Evolutionary conservation across 2,797 vertebrate genomes (phyloP).

Genomic region (Propithecus deckenii): DNA sequence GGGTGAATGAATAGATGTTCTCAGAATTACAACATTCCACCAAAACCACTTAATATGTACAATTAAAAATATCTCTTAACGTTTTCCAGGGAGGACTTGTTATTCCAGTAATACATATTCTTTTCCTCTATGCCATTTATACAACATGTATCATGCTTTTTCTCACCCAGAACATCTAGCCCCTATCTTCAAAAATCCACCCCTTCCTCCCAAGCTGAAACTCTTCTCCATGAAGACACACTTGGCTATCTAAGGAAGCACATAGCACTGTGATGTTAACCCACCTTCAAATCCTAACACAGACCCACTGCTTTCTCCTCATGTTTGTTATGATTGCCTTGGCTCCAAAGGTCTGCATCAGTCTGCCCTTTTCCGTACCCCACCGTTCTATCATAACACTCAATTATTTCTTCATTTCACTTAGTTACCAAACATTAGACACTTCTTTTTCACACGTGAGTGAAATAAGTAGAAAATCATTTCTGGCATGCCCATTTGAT

Average conservation of each 20-base stretch:
- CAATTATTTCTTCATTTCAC: background rate
- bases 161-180: background rate
- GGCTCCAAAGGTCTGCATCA: background rate
- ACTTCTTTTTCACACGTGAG: background rate
- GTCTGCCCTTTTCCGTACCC: background rate
- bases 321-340: background rate
- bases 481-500: background rate
- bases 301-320: background rate
- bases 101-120: background rate
- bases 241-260: background rate
- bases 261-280: background rate
- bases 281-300: background rate
- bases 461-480: background rate
- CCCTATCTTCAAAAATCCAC: background rate
- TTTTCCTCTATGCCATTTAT: background rate
- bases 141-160: background rate
- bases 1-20: background rate
- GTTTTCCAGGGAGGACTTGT: background rate
- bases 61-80: background rate
- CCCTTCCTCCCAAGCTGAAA: background rate
- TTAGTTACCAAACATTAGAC: background rate
- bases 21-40: background rate
- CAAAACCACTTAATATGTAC: background rate
- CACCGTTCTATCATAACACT: background rate
- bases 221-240: background rate